A percentile compares a stretch with the other conserved stretches of the same genome.
phyloP scores from a whole-genome alignment of 37 sponge, comb jelly and placozoan species.

The Eunapius fragilis region DNA sequence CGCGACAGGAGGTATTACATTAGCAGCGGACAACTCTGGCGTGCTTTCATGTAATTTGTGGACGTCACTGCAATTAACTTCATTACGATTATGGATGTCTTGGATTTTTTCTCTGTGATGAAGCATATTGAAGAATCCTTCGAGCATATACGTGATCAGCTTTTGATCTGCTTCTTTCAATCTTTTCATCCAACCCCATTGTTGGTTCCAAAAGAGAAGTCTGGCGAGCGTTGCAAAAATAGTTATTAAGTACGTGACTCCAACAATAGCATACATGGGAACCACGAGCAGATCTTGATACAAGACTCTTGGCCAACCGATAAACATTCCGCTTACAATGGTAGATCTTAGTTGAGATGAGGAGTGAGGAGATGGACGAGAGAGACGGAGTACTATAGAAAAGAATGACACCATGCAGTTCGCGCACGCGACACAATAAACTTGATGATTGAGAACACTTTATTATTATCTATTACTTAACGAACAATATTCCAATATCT shows the following conservation, averaged over 20 bases:
- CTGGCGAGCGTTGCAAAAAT: background rate
- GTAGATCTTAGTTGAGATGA: too few species aligned
- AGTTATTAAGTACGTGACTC: background rate
- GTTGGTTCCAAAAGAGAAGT: background rate
- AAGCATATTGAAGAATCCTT: background rate
- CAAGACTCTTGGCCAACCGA: background rate
- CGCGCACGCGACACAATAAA: too few species aligned
- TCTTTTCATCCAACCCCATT: background rate
- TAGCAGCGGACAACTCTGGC: background rate
- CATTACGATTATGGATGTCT: background rate
- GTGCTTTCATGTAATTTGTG: background rate
- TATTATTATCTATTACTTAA: too few species aligned
- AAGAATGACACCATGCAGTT: too few species aligned
- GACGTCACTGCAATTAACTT: background rate
- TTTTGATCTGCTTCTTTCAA: background rate
- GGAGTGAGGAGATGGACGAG: too few species aligned
- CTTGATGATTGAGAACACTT: too few species aligned
- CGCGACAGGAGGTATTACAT: background rate
- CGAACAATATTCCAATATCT: too few species aligned
- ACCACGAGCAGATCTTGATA: background rate
- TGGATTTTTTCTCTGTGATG: background rate
- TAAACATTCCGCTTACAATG: too few species aligned
- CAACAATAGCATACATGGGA: background rate
- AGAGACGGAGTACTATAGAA: too few species aligned
- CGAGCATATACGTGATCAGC: background rate